These are phyloP conservation scores for Allolobophora icterica DNA, from an alignment of 2,888 invertebrate genomes.

Conservation along the genomic window DNA sequence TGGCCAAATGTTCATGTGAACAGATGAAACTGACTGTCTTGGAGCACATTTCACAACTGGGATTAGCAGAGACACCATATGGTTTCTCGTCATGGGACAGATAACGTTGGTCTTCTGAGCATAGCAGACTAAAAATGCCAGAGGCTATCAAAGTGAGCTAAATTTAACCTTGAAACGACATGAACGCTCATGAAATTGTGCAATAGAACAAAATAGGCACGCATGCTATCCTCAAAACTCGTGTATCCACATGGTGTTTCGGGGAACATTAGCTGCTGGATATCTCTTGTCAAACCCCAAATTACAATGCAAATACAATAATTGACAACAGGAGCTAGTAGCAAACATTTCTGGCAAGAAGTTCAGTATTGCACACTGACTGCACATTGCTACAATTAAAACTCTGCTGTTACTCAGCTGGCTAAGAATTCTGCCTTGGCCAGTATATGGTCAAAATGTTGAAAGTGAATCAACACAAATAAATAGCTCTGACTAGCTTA, in stretches of 20 bases:
- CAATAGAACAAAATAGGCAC: neutral
- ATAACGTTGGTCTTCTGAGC: neutral
- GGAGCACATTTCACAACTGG: neutral
- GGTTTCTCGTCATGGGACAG: neutral
- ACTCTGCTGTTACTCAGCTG: too few relatives aligned
- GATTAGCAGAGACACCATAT: neutral
- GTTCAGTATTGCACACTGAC: too few relatives aligned
- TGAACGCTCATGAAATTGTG: neutral
- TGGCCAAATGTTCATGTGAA: neutral
- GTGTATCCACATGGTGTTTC: too few relatives aligned
- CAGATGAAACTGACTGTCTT: neutral
- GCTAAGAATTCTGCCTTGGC: neutral
- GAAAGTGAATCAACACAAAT: neutral
- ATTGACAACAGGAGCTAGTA: too few relatives aligned
- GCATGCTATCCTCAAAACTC: too few relatives aligned
- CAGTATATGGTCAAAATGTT: neutral
- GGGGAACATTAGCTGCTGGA: too few relatives aligned
- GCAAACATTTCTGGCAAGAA: too few relatives aligned
- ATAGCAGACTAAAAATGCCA: neutral
- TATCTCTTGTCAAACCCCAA: too few relatives aligned
- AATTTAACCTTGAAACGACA: neutral
- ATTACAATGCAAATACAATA: too few relatives aligned
- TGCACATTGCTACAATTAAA: too few relatives aligned
- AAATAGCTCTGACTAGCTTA: neutral
- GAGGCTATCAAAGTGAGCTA: neutral